A percentile compares a stretch with the other conserved stretches of the same genome.
Evolutionary conservation across 2,888 invertebrate genomes (phyloP).

Genomic region (Tinea pellionella): DNA sequence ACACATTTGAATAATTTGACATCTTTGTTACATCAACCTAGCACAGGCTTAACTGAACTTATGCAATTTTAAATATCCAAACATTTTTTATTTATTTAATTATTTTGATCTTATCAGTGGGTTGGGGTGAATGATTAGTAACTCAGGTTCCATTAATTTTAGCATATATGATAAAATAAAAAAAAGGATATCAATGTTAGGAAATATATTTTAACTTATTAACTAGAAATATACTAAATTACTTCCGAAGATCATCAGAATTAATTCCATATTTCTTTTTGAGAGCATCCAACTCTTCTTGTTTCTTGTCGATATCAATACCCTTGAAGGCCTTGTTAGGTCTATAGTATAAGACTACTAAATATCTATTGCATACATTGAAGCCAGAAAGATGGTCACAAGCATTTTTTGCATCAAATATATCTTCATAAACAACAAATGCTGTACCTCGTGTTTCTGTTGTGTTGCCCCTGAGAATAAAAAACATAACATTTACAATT

Average conservation of each 20-base stretch:
- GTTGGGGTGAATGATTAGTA: no score
- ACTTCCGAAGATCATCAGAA: conserved; percentile 63
- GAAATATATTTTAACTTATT: not conserved
- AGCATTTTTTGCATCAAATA: conserved; percentile 99
- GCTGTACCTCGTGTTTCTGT: conserved; percentile 98
- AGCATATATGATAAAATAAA: not conserved
- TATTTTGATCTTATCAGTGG: no score
- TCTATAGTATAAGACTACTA: conserved; percentile 99
- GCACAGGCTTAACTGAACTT: no score
- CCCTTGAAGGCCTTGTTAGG: conserved; percentile 96
- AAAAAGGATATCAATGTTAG: not conserved
- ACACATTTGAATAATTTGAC: no score
- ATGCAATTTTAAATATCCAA: no score
- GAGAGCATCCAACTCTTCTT: conserved; percentile 94
- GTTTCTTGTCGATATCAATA: conserved; percentile 94
- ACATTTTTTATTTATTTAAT: no score
- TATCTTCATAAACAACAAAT: conserved; percentile 99
- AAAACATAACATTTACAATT: conserved; percentile 15
- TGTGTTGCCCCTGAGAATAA: conserved; percentile 86
- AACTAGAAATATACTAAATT: conserved; percentile 14
- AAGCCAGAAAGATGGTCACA: conserved; percentile 99
- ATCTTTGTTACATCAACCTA: no score
- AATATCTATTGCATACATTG: conserved; percentile 98
- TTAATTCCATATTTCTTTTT: conserved; percentile 93
- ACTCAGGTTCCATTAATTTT: no score